These are phyloP conservation scores for Trachemys scripta DNA, from an alignment of 2,113 vertebrate species.

Conservation along the genomic window DNA sequence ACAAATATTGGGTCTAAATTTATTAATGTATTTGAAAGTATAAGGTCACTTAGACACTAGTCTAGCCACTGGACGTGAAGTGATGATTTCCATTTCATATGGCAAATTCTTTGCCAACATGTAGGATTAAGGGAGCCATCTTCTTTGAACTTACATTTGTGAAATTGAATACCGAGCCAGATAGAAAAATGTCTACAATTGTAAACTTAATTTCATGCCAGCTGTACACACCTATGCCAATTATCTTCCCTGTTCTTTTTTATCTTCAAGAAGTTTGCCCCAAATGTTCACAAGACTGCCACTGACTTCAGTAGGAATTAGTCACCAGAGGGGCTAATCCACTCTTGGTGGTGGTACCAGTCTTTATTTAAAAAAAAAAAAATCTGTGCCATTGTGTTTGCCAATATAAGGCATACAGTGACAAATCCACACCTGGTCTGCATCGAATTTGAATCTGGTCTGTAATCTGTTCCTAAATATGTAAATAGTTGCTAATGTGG, in stretches of 20 bases:
- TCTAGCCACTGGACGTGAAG: neutral
- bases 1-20: neutral
- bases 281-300: conserved; percentile 6
- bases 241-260: neutral
- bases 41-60: neutral
- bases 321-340: no score
- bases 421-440: neutral
- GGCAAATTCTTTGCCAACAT: neutral
- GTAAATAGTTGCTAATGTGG: neutral
- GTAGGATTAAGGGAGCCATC: conserved; percentile 33
- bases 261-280: conserved; percentile 2
- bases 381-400: neutral
- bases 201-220: conserved; percentile 38
- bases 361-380: neutral
- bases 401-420: neutral
- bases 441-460: neutral
- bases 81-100: conserved; percentile 53
- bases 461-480: neutral
- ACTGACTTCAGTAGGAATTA: conserved; percentile 24
- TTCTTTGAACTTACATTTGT: conserved; percentile 30
- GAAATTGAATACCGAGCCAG: conserved; percentile 37
- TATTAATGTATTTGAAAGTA: conserved; percentile 25
- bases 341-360: neutral
- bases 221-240: neutral
- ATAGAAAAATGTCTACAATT: conserved; percentile 46